Conservation (phyloP, 2,888 invertebrate genomes). For the Eupithecia insigniata region DNA sequence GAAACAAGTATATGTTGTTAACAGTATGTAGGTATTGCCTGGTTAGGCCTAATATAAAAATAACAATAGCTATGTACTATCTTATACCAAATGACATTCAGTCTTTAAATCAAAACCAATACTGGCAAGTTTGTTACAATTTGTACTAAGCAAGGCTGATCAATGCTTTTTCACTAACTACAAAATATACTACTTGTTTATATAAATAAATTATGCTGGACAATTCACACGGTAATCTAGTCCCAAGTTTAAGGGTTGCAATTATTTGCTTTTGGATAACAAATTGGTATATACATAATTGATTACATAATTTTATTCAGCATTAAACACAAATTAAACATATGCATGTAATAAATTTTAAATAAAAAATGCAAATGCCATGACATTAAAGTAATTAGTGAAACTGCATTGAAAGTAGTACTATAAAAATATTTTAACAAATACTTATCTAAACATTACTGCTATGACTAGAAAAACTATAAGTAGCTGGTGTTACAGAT, state of each 20-base stretch:
- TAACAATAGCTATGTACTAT: slow-evolving; percentile 63
- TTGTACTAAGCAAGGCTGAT: slow-evolving; percentile 80
- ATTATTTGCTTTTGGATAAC: not conserved
- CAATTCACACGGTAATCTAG: too few relatives aligned
- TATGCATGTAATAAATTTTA: too few relatives aligned
- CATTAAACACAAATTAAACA: too few relatives aligned
- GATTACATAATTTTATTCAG: slow-evolving; percentile 25
- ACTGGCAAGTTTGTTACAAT: slow-evolving; percentile 84
- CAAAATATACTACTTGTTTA: slow-evolving; percentile 18
- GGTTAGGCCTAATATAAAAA: slow-evolving; percentile 45
- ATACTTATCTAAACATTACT: slow-evolving; percentile 78
- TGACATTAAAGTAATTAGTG: slow-evolving; percentile 62
- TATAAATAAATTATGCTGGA: too few relatives aligned
- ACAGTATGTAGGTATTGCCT: slow-evolving; percentile 47
- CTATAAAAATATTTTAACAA: slow-evolving; percentile 53
- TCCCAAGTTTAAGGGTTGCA: not conserved
- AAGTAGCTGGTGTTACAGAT: slow-evolving; percentile 82
- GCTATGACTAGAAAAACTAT: slow-evolving; percentile 84
- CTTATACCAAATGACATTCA: slow-evolving; percentile 80
- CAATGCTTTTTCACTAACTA: slow-evolving; percentile 75
- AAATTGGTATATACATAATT: not conserved
- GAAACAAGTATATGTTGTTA: slow-evolving; percentile 34
- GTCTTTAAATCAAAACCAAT: slow-evolving; percentile 84
- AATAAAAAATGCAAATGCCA: not conserved
- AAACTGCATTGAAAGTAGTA: slow-evolving; percentile 64